Base-by-base conservation (phyloP, 2,888 invertebrate genomes). In the Cylloceria caligata region DNA sequence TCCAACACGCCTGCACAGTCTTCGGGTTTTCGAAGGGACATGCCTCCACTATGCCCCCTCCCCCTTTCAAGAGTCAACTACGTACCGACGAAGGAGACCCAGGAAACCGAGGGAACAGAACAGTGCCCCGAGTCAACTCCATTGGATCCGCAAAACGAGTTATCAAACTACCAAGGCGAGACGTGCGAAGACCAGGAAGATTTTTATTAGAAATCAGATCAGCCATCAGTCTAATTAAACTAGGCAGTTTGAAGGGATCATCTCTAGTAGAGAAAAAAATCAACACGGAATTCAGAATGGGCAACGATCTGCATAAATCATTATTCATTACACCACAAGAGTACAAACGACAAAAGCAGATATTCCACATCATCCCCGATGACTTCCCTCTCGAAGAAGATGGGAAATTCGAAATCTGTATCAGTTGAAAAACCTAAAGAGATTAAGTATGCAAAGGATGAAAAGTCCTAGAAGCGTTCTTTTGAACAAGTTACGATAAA, bases 391-490 rank as follows among this genome's bases (percentile, higher is more conserved):
- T 75, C 7, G 36, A 39, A 39, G 39, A 49, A 19, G 75, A 75
- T 39, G 67, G 52, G n/a, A n/a, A n/a, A n/a, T n/a, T n/a, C n/a
- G n/a, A 55, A 74, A 13, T 34, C 72, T 45, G 71, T 83, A 24
- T 16, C 45, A 6, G 47, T 7, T 2, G 2, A 42, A 7, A 0
- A 6, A 9, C 27, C 62, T 9, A 24, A 19, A 13, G 19, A 3
- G 1, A 42, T 11, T 24, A 42, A 64, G 11, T 21, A 24, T 39
- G 39, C 3, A 4, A 30, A 30, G 30, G 5, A 4, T 30, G 3
- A 30, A 30, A 3, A 3, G 3, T 4, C 5, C 3, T 5, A 5
- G 3, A 5, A 30, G 3, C 30, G 5, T 5, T 4, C 3, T 4
- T 30, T 30, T 3, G 30, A 30, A 30, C 3, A 30, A 30, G 5